Evolutionary conservation across 2,113 vertebrate species (phyloP), one percentile per base, ranked within the genome.

Genomic region (Sprattus sprattus): DNA sequence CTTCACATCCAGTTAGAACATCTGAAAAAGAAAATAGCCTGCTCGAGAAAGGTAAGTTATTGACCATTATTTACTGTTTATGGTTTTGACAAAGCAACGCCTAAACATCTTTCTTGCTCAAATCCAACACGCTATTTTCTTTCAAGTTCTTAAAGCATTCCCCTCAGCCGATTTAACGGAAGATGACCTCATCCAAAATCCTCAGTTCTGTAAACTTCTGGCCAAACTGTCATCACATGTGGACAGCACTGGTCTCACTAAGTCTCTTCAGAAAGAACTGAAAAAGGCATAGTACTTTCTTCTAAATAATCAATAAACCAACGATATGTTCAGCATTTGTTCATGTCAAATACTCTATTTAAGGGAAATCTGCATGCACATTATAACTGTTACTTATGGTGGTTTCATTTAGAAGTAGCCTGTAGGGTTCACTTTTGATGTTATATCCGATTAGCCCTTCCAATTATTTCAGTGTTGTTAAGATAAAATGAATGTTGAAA

Each of bases 151-250:
- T 4, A 32, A 78, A 78, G 71, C 71, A 39, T 78, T 78, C 28
- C 71, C 71, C 3, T 78, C 71, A 16, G 28, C 71, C 15, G 71
- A 78, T 78, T 32, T 78, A 44, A 78, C 71, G 28, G 71, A 78
- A 15, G 71, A 78, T 11, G 71, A 78, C 71, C 71, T 78, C 28
- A 15, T 13, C 32, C 71, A 78, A 78, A 78, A 78, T 78, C 71
- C 71, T 78, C 71, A 78, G 13, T 78, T 78, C 15, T 78, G 71
- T 32, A 78, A 78, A 4, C 71, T 78, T 16, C 71, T 78, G 71
- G 71, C 71, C 32, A 16, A 78, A 15, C 71, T 78, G 71, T 78
- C 71, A 78, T 15, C 28, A 16, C 71, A 39, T 78, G 71, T 78
- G 71, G 71, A 78, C 71, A 78, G 32, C 71, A 44, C 71, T 15